Base-by-base conservation (phyloP, 2,888 invertebrate species). In the Dinocampus coccinellae region DNA sequence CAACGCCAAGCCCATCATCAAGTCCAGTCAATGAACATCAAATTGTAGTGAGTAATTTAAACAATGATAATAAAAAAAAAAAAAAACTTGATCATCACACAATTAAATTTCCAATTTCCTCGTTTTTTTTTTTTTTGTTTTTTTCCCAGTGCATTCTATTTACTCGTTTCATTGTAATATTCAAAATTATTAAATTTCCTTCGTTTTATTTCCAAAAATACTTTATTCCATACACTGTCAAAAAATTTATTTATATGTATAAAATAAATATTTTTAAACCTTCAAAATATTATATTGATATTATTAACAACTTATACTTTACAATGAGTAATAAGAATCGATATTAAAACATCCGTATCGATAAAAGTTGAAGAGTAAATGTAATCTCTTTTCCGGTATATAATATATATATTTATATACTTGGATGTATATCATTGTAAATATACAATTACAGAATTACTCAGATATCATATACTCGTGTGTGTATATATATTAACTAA, bases 1-100 rank as follows among this genome's bases (percentile, higher is more conserved):
- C 86, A 20, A 85, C 85, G 22, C 85, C 86, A 10, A 87, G 85
- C 70, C 85, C 86, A 22, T 86, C 86, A 72, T 85, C 87, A 34
- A 87, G 86, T 72, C 87, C 87, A 16, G 85, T 84, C 24, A 72
- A 73, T 75, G 83, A 82, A 76, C 85, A 85, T 72, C 84, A 79
- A 80, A 81, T 82, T 77, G 82, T 82, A 78, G 87, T 86, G 73
- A 84, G 84, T 76, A 36, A 11, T 36, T n/a, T n/a, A n/a, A n/a
- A n/a, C n/a, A n/a, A n/a, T n/a, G n/a, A n/a, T n/a, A n/a, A n/a
- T n/a, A n/a, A n/a, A n/a, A n/a, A n/a, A n/a, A n/a, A n/a, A n/a
- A n/a, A n/a, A n/a, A n/a, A n/a, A n/a, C n/a, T n/a, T n/a, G n/a
- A n/a, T n/a, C n/a, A n/a, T 61, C 9, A 16, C 33, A 33, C 20